A percentile compares a stretch with the other conserved stretches of the same genome.
These are phyloP conservation scores for Micronycteris hirsuta DNA, from an alignment of 2,113 vertebrate species.

Conservation along the genomic window DNA sequence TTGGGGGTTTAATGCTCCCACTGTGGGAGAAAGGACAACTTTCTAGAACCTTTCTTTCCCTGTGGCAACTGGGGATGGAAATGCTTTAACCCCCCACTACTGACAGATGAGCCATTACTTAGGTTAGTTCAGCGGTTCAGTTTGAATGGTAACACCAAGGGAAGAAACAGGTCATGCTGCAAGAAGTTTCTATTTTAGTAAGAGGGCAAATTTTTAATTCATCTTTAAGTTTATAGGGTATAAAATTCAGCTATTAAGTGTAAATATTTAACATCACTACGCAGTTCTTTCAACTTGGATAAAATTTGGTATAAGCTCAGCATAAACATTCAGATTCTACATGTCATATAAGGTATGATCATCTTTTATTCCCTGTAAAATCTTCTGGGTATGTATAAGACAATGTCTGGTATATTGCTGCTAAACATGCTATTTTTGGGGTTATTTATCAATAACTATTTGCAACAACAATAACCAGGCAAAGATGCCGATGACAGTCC, in stretches of 20 bases:
- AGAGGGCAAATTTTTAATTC: slow-evolving; percentile 47
- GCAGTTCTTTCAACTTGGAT: background rate
- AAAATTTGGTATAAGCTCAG: background rate
- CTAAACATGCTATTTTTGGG: background rate
- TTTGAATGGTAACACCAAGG: slow-evolving; percentile 61
- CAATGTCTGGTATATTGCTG: background rate
- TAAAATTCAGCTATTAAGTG: background rate
- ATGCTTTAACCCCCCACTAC: slow-evolving; percentile 80
- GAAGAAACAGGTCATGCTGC: slow-evolving; percentile 47
- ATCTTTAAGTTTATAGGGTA: background rate
- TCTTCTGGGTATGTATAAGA: background rate
- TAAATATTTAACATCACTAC: background rate
- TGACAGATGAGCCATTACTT: slow-evolving; percentile 70
- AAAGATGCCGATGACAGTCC: background rate
- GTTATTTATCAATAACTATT: background rate
- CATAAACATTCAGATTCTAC: background rate
- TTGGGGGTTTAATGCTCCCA: slow-evolving; percentile 76
- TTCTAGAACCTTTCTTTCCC: slow-evolving; percentile 74
- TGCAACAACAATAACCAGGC: background rate
- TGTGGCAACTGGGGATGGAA: slow-evolving; percentile 69
- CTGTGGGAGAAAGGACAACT: slow-evolving; percentile 75
- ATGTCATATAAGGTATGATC: background rate
- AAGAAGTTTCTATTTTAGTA: slow-evolving; percentile 39
- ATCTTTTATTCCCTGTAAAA: background rate
- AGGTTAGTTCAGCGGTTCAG: slow-evolving; percentile 61